Evolutionary conservation across 2,797 vertebrate species (phyloP).

Genomic region (Pachyuromys duprasi): DNA sequence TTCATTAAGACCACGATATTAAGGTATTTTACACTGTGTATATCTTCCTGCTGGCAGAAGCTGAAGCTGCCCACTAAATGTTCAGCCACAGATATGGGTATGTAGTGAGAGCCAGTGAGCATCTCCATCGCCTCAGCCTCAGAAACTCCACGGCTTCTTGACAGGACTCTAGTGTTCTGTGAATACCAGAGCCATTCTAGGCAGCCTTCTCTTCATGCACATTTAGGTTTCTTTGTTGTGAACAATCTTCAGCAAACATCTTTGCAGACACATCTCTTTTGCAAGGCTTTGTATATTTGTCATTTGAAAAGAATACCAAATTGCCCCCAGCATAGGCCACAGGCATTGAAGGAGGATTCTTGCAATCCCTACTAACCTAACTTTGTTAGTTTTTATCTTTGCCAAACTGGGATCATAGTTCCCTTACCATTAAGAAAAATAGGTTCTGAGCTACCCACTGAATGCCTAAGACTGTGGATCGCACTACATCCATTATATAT

Average conservation of each 20-base stretch:
- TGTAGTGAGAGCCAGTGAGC: background rate
- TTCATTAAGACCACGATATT: background rate
- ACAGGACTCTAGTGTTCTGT: background rate
- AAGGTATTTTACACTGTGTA: background rate
- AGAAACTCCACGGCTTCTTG: background rate
- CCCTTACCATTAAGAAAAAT: background rate
- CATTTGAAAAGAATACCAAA: background rate
- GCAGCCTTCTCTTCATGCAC: background rate
- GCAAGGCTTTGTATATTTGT: background rate
- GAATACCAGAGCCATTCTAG: background rate
- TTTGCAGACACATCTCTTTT: background rate
- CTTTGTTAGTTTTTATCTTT: constrained; percentile 25
- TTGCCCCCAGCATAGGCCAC: background rate
- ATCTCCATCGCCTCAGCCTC: background rate
- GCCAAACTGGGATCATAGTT: background rate
- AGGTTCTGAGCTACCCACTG: background rate
- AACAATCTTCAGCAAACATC: background rate
- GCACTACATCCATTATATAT: background rate
- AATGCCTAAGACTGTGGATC: background rate
- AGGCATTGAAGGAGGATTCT: too few relatives aligned
- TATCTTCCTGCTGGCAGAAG: background rate
- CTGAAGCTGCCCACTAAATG: background rate
- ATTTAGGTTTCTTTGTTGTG: constrained; percentile 35
- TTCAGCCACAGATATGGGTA: background rate
- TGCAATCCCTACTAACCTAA: background rate